These are phyloP conservation scores for Congeria kusceri DNA, from an alignment of 2,888 invertebrate genomes.

Conservation along the genomic window DNA sequence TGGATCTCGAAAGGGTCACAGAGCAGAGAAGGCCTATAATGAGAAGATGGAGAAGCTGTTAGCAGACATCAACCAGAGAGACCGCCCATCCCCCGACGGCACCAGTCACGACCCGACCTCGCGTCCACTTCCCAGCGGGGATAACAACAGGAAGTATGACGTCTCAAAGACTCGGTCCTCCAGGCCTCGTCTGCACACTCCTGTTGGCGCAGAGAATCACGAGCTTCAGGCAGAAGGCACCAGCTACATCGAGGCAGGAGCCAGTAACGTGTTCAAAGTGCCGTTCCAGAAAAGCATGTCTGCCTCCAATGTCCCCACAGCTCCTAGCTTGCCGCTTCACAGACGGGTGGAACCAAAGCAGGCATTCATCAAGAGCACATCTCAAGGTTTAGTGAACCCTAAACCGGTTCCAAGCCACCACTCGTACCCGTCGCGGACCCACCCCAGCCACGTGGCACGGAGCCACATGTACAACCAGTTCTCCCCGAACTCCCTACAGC, in stretches of 20 bases:
- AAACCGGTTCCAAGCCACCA: neutral
- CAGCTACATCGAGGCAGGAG: slow-evolving; percentile 64
- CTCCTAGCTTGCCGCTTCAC: slow-evolving; percentile 38
- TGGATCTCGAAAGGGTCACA: slow-evolving; percentile 46
- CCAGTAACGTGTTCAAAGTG: slow-evolving; percentile 59
- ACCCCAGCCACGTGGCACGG: slow-evolving; percentile 31
- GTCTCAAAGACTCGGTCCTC: slow-evolving; percentile 58
- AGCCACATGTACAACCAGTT: slow-evolving; percentile 62
- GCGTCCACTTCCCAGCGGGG: slow-evolving; percentile 53
- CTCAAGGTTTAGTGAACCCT: slow-evolving; percentile 54
- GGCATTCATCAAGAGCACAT: slow-evolving; percentile 70
- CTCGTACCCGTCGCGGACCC: slow-evolving; percentile 28
- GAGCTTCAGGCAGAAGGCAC: slow-evolving; percentile 55
- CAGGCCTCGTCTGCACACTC: slow-evolving; percentile 64
- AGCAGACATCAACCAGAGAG: slow-evolving; percentile 67
- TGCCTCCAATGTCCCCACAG: slow-evolving; percentile 54
- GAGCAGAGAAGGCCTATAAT: slow-evolving; percentile 28
- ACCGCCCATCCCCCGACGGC: slow-evolving; percentile 61
- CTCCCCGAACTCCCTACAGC: slow-evolving; percentile 62
- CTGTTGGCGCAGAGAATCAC: slow-evolving; percentile 71
- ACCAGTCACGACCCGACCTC: slow-evolving; percentile 66
- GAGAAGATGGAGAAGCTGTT: slow-evolving; percentile 68
- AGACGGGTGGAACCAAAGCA: slow-evolving; percentile 68
- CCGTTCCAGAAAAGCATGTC: slow-evolving; percentile 62
- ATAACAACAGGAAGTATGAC: slow-evolving; percentile 31